Percentiles rank a stretch among this genome's conserved stretches.
Evolutionary conservation across 2,888 invertebrate genomes (phyloP).

Genomic region (Chorisops tibialis): DNA sequence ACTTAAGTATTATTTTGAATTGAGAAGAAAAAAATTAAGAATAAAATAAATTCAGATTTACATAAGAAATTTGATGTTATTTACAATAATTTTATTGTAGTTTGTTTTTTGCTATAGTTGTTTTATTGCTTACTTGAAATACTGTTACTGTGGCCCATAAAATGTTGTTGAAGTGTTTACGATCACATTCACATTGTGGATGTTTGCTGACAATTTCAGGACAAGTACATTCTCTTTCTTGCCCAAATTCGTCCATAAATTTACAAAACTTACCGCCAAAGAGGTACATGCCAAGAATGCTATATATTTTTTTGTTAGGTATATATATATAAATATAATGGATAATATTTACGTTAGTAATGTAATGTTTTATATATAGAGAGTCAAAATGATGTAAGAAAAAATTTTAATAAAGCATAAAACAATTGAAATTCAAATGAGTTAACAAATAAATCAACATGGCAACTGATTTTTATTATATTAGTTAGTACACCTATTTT

Average conservation of each 20-base stretch:
- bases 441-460: no score
- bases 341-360: conserved; percentile 19
- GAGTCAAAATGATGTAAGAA: not conserved
- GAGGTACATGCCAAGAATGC: conserved; percentile 99
- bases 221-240: conserved; percentile 88
- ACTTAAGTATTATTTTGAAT: no score
- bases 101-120: conserved; percentile 17
- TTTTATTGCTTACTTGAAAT: conserved; percentile 78
- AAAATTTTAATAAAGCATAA: not conserved
- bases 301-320: conserved; percentile 54
- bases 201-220: conserved; percentile 84
- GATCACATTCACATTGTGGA: conserved; percentile 91
- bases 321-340: conserved; percentile 36
- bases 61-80: no score
- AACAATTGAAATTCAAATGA: not conserved
- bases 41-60: no score
- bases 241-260: conserved; percentile 81
- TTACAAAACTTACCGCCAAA: conserved; percentile 99
- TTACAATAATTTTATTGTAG: conserved; percentile 9
- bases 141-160: conserved; percentile 97
- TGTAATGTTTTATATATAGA: conserved; percentile 13
- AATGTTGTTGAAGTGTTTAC: conserved; percentile 98
- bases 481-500: no score
- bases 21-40: no score
- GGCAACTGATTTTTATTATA: no score